These are phyloP conservation scores for Sceloporus tristichus DNA, from an alignment of 2,113 vertebrate species.

Conservation along the genomic window DNA sequence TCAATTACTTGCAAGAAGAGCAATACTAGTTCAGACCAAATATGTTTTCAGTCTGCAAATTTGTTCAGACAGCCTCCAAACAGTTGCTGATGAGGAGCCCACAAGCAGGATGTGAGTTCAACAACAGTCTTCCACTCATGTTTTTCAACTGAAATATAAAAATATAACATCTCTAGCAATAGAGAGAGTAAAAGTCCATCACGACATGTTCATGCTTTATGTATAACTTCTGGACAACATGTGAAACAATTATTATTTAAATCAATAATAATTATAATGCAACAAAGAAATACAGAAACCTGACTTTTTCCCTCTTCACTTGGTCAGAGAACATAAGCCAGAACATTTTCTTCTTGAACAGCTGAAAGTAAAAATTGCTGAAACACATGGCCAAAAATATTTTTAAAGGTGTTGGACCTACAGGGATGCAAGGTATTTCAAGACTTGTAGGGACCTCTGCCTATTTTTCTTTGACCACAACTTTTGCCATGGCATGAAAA, in stretches of 20 bases:
- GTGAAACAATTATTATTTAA: neutral
- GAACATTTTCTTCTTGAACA: neutral
- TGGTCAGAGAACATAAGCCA: neutral
- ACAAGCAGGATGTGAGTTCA: neutral
- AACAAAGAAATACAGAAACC: neutral
- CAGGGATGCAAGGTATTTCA: constrained; percentile 17
- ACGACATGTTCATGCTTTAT: neutral
- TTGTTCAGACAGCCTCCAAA: neutral
- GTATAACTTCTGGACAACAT: neutral
- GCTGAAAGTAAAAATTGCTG: constrained; percentile 29
- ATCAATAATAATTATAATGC: neutral
- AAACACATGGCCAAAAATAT: constrained; percentile 10
- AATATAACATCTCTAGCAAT: neutral
- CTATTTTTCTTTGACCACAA: constrained; percentile 5
- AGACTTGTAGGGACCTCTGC: neutral
- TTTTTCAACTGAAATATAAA: neutral
- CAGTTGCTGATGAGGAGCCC: neutral
- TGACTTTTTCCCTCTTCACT: neutral
- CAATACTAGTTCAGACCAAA: too few relatives aligned
- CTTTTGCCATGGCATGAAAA: constrained; percentile 36
- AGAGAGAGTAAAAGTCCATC: neutral
- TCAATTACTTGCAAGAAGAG: too few relatives aligned
- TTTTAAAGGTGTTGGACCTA: constrained; percentile 19
- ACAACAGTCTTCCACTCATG: neutral
- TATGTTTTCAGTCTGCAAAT: neutral